Conservation (phyloP, 2,888 invertebrate species). For the Tanytarsus gracilentus region DNA sequence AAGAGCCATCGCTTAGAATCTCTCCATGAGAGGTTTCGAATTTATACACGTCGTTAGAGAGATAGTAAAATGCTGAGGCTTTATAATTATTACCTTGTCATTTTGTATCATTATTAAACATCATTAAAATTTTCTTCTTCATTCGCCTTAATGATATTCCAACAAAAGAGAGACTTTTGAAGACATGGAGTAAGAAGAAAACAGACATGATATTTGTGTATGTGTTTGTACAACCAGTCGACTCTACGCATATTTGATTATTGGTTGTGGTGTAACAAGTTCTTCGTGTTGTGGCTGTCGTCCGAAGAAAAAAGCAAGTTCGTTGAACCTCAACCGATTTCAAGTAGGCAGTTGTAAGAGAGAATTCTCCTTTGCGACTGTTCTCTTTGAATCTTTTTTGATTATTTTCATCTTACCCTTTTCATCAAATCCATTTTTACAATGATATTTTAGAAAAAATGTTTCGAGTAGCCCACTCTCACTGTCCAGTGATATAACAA, state of each 20-base stretch:
- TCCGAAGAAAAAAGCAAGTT: too few species aligned
- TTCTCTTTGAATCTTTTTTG: too few species aligned
- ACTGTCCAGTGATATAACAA: background rate
- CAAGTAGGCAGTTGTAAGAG: too few species aligned
- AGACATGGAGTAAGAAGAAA: background rate
- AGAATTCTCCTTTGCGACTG: too few species aligned
- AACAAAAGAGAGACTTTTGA: conserved; percentile 1
- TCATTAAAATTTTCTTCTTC: conserved; percentile 28
- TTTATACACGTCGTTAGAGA: too few species aligned
- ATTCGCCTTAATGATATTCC: conserved; percentile 23
- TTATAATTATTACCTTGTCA: conserved; percentile 29
- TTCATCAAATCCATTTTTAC: too few species aligned
- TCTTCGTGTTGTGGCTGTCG: background rate
- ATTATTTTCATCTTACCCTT: too few species aligned
- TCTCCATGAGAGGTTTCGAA: too few species aligned
- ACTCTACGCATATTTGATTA: background rate
- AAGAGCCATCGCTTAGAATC: too few species aligned
- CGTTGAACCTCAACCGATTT: too few species aligned
- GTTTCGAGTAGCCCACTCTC: conserved; percentile 23
- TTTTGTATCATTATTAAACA: conserved; percentile 28
- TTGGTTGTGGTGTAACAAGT: conserved; percentile 25
- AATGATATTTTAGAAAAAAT: conserved; percentile 21
- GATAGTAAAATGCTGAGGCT: conserved; percentile 22
- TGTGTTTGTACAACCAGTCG: conserved; percentile 11
- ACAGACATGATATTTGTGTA: background rate